Conservation (phyloP, 2,797 vertebrate species). For the Sebastes baramenuke region DNA sequence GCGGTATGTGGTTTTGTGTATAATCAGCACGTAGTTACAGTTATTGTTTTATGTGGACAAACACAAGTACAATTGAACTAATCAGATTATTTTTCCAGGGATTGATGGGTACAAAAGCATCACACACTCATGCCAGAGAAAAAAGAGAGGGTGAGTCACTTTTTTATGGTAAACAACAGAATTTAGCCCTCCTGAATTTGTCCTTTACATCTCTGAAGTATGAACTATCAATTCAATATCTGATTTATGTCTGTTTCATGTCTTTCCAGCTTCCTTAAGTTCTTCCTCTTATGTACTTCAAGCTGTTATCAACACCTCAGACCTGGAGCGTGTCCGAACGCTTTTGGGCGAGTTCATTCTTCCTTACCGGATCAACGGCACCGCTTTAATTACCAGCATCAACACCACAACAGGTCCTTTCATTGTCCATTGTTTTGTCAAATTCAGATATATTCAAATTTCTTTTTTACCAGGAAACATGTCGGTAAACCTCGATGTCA, state of each 20-base stretch:
- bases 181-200: not conserved
- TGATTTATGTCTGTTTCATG: not conserved
- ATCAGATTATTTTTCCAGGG: conserved; percentile 8
- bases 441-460: not conserved
- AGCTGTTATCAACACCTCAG: conserved; percentile 21
- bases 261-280: conserved; percentile 5
- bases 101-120: not conserved
- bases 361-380: not conserved
- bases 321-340: not conserved
- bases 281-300: conserved; percentile 20
- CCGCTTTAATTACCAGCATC: conserved; percentile 28
- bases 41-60: not conserved
- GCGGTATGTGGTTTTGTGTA: not conserved
- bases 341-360: not conserved
- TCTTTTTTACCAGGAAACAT: not conserved
- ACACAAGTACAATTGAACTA: not conserved
- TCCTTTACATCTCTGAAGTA: not conserved
- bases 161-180: not conserved
- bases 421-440: not conserved
- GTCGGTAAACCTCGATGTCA: not conserved
- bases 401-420: conserved; percentile 44
- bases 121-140: conserved; percentile 1
- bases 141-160: conserved; percentile 51
- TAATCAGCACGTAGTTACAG: not conserved
- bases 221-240: not conserved